Percentiles rank a stretch among this genome's conserved stretches.
Conservation (phyloP, 2,888 invertebrate species). For the Dryadula phaetusa region DNA sequence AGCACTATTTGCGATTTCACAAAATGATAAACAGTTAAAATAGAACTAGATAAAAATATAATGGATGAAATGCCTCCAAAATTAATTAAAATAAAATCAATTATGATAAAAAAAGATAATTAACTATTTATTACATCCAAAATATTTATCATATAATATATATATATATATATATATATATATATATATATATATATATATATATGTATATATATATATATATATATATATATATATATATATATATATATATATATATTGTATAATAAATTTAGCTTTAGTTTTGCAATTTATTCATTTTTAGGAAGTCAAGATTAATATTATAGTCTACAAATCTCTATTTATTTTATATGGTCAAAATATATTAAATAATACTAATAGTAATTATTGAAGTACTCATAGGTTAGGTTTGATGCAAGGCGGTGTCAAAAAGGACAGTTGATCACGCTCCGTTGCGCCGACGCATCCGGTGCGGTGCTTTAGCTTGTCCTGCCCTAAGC, state of each 20-base stretch:
- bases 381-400: constrained; percentile 13
- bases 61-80: neutral
- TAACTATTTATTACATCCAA: neutral
- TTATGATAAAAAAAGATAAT: neutral
- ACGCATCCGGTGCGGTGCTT: constrained; percentile 62
- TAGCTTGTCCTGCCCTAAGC: constrained; percentile 42
- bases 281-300: neutral
- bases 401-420: constrained; percentile 25
- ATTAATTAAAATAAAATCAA: neutral
- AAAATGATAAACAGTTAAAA: neutral
- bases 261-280: neutral
- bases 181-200: too few relatives aligned
- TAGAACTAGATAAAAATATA: neutral
- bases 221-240: too few relatives aligned
- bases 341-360: neutral
- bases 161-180: too few relatives aligned
- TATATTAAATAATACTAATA: neutral
- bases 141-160: neutral
- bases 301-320: neutral
- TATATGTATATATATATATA: too few relatives aligned
- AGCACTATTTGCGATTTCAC: neutral
- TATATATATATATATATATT: too few relatives aligned
- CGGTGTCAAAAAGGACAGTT: constrained; percentile 59
- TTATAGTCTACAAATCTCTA: neutral
- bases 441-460: constrained; percentile 63